phyloP scores from a whole-genome alignment of 2,888 invertebrate species.

The Caenorhabditis plicata region DNA sequence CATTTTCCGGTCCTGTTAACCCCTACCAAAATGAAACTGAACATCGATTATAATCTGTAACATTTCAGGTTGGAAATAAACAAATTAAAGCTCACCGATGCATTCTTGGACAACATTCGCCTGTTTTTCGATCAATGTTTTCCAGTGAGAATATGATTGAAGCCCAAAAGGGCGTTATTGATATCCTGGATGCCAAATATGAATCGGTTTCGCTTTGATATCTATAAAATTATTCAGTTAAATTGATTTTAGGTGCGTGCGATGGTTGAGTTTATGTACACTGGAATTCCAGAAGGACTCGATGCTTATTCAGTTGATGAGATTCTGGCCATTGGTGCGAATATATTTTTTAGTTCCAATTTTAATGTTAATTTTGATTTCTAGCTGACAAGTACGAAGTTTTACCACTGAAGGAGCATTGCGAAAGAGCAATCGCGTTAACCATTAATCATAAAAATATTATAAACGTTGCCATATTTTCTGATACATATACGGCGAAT shows the following conservation, averaged over 20 bases:
- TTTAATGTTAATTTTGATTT: conserved; percentile 8
- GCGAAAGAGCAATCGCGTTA: conserved; percentile 51
- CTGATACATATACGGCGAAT: conserved; percentile 49
- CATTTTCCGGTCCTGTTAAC: too few species aligned
- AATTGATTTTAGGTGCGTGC: conserved; percentile 40
- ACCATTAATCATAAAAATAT: conserved; percentile 46
- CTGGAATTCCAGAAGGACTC: conserved; percentile 42
- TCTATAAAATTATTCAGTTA: conserved; percentile 1
- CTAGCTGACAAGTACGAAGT: conserved; percentile 61
- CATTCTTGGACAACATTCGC: conserved; percentile 57
- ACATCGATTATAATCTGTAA: too few species aligned
- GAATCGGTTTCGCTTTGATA: conserved; percentile 45
- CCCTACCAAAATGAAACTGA: neutral
- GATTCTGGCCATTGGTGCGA: conserved; percentile 49
- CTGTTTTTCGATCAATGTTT: conserved; percentile 62
- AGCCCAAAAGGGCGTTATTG: conserved; percentile 56
- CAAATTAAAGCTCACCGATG: conserved; percentile 56
- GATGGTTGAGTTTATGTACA: conserved; percentile 63
- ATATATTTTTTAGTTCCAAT: neutral
- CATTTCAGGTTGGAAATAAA: conserved; percentile 50
- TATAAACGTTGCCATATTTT: conserved; percentile 44
- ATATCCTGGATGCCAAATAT: conserved; percentile 57
- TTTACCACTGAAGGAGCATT: conserved; percentile 55
- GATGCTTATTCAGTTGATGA: conserved; percentile 50
- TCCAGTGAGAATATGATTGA: conserved; percentile 56